Percentiles rank a stretch among this genome's conserved stretches.
Conservation (phyloP, 2,888 invertebrate species). For the Lumbricus terrestris region DNA sequence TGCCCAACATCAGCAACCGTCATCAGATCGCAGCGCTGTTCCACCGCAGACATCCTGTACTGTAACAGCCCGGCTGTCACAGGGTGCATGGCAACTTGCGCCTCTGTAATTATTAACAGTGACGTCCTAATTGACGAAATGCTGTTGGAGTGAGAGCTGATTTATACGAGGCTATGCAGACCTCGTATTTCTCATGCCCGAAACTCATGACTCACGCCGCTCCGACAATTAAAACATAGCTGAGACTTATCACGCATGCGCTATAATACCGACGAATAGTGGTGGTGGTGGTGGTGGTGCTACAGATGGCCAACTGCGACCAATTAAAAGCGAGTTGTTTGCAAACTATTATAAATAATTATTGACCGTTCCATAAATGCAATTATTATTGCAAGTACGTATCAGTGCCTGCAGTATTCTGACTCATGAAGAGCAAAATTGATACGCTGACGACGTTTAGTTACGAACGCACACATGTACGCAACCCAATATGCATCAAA, state of each 20-base stretch:
- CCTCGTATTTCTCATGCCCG: neutral
- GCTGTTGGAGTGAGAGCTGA: neutral
- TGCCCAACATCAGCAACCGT: neutral
- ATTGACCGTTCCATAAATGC: neutral
- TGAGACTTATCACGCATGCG: neutral
- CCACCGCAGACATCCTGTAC: neutral
- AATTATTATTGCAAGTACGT: neutral
- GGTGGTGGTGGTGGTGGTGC: too few relatives aligned
- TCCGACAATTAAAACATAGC: neutral
- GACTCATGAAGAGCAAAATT: neutral
- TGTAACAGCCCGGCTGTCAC: neutral
- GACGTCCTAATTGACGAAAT: neutral
- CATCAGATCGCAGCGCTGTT: neutral
- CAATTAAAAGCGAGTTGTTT: neutral
- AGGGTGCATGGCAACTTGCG: neutral
- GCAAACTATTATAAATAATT: neutral
- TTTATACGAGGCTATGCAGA: neutral
- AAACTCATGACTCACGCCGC: neutral
- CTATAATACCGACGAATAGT: too few relatives aligned
- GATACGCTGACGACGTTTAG: neutral
- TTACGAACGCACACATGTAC: neutral
- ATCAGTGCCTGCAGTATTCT: neutral
- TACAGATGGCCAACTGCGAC: neutral
- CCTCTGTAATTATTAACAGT: neutral
- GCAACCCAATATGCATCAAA: neutral